Percentiles rank a stretch among this genome's conserved stretches.
Evolutionary conservation across 2,113 vertebrate genomes (phyloP).

Genomic region (Herpetotheres cachinnans): DNA sequence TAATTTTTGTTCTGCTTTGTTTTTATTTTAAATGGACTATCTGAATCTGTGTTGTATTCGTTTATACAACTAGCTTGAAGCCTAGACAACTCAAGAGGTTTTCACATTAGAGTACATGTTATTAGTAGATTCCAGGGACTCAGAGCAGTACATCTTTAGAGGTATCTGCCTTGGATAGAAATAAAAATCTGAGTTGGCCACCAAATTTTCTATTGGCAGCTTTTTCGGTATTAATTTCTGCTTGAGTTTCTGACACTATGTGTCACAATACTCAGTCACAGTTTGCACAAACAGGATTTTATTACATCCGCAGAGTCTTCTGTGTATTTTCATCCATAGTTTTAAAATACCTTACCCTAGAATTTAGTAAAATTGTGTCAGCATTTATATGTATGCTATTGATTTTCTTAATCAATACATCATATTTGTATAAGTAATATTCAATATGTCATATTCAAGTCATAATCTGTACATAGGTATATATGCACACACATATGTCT

Average conservation of each 20-base stretch:
- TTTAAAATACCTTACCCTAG: background rate
- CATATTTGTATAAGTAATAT: background rate
- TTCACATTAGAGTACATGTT: background rate
- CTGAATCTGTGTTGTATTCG: background rate
- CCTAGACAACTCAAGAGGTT: background rate
- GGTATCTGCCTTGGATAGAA: background rate
- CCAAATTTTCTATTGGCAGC: background rate
- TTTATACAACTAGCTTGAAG: background rate
- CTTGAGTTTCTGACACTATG: background rate
- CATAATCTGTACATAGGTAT: background rate
- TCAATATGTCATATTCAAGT: too few relatives aligned
- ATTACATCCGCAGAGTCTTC: background rate
- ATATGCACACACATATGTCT: rapidly evolving
- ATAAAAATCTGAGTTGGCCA: background rate
- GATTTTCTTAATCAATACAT: background rate
- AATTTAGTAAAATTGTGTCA: background rate
- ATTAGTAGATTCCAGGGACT: background rate
- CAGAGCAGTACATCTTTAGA: background rate
- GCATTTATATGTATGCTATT: background rate
- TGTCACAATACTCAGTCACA: background rate
- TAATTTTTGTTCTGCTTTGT: background rate
- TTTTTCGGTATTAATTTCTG: background rate
- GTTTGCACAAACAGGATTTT: background rate
- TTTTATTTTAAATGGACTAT: background rate
- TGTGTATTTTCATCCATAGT: background rate